A percentile compares a stretch with the other conserved stretches of the same genome.
phyloP scores from a whole-genome alignment of 2,113 vertebrate genomes.

The Oryzias woworae region DNA sequence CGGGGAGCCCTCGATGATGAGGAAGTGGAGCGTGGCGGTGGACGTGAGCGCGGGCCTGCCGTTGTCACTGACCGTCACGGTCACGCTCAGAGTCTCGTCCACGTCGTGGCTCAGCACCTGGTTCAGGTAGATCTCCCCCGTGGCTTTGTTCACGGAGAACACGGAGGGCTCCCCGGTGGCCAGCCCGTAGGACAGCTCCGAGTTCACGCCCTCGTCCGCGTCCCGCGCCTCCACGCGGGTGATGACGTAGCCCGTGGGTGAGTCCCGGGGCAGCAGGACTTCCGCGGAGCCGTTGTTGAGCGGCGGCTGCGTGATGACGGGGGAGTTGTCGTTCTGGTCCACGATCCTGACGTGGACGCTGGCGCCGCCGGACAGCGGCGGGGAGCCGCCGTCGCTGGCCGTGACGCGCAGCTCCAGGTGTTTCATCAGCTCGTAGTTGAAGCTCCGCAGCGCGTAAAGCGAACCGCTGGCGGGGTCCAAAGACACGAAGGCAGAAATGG shows the following conservation, averaged over 20 bases:
- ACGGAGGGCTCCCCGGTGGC: constrained; percentile 74
- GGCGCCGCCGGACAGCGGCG: constrained; percentile 85
- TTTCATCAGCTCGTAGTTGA: constrained; percentile 91
- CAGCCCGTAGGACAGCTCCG: constrained; percentile 84
- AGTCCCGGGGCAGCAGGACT: constrained; percentile 82
- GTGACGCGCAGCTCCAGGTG: constrained; percentile 88
- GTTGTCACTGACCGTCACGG: constrained; percentile 86
- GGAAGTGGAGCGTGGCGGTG: constrained; percentile 84
- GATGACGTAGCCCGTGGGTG: constrained; percentile 82
- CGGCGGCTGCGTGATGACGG: constrained; percentile 82
- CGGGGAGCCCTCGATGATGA: constrained; percentile 81
- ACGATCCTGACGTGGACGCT: constrained; percentile 84
- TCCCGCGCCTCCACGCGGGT: constrained; percentile 88
- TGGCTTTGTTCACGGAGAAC: constrained; percentile 86
- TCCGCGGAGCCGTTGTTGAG: constrained; percentile 87
- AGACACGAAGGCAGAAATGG: constrained; percentile 89
- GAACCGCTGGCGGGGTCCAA: constrained; percentile 91
- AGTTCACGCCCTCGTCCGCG: constrained; percentile 88
- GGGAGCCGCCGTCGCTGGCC: constrained; percentile 88
- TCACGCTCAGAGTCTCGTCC: constrained; percentile 82
- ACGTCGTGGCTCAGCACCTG: constrained; percentile 85
- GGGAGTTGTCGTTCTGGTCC: constrained; percentile 94
- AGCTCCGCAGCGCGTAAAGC: constrained; percentile 91
- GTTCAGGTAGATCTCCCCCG: constrained; percentile 88
- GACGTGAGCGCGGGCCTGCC: constrained; percentile 87